Evolutionary conservation across 2,113 vertebrate species (phyloP).

Genomic region (Triplophysa tibetana): DNA sequence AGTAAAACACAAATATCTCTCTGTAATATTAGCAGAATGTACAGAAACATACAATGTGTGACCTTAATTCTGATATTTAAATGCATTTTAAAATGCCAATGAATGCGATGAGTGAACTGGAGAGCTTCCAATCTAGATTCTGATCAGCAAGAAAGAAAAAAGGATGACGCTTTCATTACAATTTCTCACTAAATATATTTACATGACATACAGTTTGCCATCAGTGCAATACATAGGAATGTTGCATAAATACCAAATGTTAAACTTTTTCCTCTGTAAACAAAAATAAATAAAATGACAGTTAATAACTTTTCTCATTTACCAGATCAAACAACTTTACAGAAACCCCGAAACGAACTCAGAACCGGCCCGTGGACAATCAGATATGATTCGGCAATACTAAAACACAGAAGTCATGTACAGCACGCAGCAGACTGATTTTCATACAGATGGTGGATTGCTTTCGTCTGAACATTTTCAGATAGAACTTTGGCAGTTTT

Average conservation of each 20-base stretch:
- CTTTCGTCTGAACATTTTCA: slow-evolving; percentile 80
- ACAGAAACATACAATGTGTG: no score
- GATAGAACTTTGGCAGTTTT: slow-evolving; percentile 85
- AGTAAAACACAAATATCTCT: background rate
- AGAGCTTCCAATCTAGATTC: no score
- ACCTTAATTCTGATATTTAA: no score
- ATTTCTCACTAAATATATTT: slow-evolving; percentile 94
- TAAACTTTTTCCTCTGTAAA: slow-evolving; percentile 81
- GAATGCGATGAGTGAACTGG: no score
- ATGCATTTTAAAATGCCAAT: no score
- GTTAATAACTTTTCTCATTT: slow-evolving; percentile 81
- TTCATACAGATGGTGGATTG: slow-evolving; percentile 77
- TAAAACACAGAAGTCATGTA: background rate
- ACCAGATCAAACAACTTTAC: slow-evolving; percentile 73
- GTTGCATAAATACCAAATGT: slow-evolving; percentile 95
- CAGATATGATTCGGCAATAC: slow-evolving; percentile 68
- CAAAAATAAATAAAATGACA: slow-evolving; percentile 81
- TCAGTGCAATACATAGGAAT: slow-evolving; percentile 96
- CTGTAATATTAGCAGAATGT: no score
- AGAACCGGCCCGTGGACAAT: slow-evolving; percentile 69
- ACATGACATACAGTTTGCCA: slow-evolving; percentile 90
- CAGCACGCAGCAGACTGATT: slow-evolving; percentile 64
- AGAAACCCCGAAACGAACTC: slow-evolving; percentile 70
- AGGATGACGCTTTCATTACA: slow-evolving; percentile 82
- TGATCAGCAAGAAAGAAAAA: slow-evolving; percentile 56